Base-by-base conservation (phyloP, 2,113 vertebrate genomes). In the Rhinoderma darwinii region DNA sequence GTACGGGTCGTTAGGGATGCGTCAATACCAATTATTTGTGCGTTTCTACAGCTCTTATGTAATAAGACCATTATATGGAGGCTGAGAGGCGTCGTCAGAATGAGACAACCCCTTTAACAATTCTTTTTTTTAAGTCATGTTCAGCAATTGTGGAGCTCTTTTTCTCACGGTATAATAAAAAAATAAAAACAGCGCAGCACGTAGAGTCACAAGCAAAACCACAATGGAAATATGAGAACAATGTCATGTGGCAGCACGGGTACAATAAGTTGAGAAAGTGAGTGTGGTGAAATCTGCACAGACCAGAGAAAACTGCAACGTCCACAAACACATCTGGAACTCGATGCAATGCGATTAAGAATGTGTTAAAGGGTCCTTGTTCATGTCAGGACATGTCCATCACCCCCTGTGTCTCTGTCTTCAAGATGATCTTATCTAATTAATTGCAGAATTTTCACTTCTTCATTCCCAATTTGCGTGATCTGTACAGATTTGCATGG, bases 371-470 rank as follows among this genome's bases (percentile, higher is more conserved):
- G 30, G 44, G 82, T n/a, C 47, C 82, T 9, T 27, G 8, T 14
- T 41, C 68, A 84, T 74, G 82, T 74, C 68, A 73, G 44, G 82
- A 50, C 68, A 74, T 84, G 82, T 74, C 47, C 66, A 70, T 37
- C 32, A 15, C 32, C 47, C 15, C 82, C 43, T 22, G 63, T 4
- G 41, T 5, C 43, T 81, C 35, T 44, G 68, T 59, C 22, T 75
- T 27, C 27, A 27, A 6, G 41, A 75, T 25, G n/a, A 18, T n/a
- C 0, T 44, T 63, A 11, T 47, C n/a, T 68, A 66, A 82, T 63
- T 66, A 41, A 63, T 63, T 27, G 22, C 59, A 20, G 17, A 3
- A 63, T 44, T 68, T 32, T 20, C 61, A 82, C 80, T 50, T 59
- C 79, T 20, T 63, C 15, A 1, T 47, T 76, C 9, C 73, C 22